Base-by-base conservation (phyloP, 2,888 invertebrate species). In the Lutraria lutraria region DNA sequence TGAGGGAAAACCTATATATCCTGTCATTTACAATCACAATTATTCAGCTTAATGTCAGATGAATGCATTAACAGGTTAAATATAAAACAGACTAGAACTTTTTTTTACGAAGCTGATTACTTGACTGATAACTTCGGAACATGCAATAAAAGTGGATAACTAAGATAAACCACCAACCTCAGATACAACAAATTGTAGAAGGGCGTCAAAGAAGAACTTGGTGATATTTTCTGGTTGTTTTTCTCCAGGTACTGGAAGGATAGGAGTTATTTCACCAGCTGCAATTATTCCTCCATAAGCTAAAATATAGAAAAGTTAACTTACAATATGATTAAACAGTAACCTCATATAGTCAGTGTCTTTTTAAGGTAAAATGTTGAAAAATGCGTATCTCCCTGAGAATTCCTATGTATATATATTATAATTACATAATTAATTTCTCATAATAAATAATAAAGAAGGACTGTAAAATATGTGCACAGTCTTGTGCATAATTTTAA, bases 141-240 rank as follows among this genome's bases (percentile, higher is more conserved):
- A 2, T 43, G 43, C 2, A 43, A 43, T 4, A 43, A 8, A 43
- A 43, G 43, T 43, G 43, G 43, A 43, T 43, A 2, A 43, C 43
- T 43, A 43, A 43, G 43, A 8, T 4, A 43, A 2, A 25, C n/a
- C 25, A 68, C 25, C 12, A 25, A 81, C 97, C 97, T 99, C 98
- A 76, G 98, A 98, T 10, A 99, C 98, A 98, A 99, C 99, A 94
- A 98, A 98, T 93, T 99, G 98, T 68, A 99, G 97, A 54, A 99
- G 97, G 91, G 98, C 98, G 96, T 99, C 99, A 94, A 99, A 97
- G 95, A 98, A 98, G 96, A 98, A 98, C 94, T 98, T 98, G 25
- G 98, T 98, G 95, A 98, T 97, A 95, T 98, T 98, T 86, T 99
- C 99, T 76, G 98, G 98, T 6, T 98, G 97, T 96, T 98, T 98